These are phyloP conservation scores for Eupeodes corollae DNA, from an alignment of 1,140 invertebrate genomes.

Conservation along the genomic window DNA sequence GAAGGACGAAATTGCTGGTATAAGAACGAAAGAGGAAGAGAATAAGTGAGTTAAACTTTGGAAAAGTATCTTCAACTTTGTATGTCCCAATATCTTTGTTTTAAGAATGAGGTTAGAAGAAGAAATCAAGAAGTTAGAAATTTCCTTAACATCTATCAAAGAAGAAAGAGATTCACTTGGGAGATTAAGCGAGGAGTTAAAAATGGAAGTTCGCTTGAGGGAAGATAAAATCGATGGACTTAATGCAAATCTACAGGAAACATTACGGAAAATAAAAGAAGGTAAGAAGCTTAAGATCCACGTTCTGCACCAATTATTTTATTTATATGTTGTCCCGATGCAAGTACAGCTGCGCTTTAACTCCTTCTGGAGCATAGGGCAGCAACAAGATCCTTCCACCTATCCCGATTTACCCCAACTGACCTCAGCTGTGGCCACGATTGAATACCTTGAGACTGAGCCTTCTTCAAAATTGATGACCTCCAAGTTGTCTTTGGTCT, in stretches of 20 bases:
- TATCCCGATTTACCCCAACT: too few species aligned
- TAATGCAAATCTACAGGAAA: constrained; percentile 63
- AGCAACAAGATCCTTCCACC: too few species aligned
- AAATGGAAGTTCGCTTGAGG: constrained; percentile 60
- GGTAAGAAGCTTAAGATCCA: constrained; percentile 41
- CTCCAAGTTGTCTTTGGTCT: too few species aligned
- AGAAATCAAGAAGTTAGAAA: constrained; percentile 55
- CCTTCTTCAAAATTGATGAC: too few species aligned
- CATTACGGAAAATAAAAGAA: constrained; percentile 64
- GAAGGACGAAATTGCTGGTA: constrained; percentile 58
- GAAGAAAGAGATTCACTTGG: constrained; percentile 57
- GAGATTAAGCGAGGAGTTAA: constrained; percentile 60
- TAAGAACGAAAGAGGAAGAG: constrained; percentile 55
- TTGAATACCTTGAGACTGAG: too few species aligned
- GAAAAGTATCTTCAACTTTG: background rate
- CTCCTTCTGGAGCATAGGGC: too few species aligned
- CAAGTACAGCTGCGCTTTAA: too few species aligned
- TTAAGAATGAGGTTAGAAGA: constrained; percentile 48
- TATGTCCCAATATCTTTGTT: background rate
- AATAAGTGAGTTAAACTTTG: constrained; percentile 40
- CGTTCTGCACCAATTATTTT: too few species aligned
- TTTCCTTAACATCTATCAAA: constrained; percentile 54
- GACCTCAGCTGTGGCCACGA: too few species aligned
- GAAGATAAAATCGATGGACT: constrained; percentile 66
- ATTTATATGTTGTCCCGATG: too few species aligned